phyloP scores from a whole-genome alignment of 64 coral and sea anemone genomes.

The Astreopora myriophthalma region DNA sequence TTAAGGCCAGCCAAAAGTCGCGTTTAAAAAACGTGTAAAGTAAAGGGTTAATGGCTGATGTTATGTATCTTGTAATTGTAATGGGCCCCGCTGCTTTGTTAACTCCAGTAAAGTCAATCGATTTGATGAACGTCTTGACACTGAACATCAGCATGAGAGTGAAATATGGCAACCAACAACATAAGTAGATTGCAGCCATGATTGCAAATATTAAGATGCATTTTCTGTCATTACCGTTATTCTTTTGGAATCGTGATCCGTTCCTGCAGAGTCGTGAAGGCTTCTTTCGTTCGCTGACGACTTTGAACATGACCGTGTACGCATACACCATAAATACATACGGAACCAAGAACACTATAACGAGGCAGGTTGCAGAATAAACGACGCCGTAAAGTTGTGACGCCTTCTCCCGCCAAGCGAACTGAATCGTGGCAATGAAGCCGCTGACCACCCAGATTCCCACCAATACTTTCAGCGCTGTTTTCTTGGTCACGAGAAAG shows the following conservation, averaged over 20 bases:
- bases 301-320: constrained; percentile 21
- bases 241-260: not conserved
- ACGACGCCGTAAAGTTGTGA: not conserved
- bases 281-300: not conserved
- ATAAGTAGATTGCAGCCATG: not conserved
- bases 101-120: not conserved
- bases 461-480: constrained; percentile 10
- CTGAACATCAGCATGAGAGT: not conserved
- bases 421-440: not conserved
- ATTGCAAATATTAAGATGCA: constrained; percentile 21
- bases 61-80: not conserved
- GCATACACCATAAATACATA: constrained; percentile 39
- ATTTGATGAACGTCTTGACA: not conserved
- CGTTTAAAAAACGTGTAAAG: constrained; percentile 48
- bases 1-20: constrained; percentile 25
- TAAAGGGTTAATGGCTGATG: constrained; percentile 2
- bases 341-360: constrained; percentile 2
- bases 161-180: constrained; percentile 30
- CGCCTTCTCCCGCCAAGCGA: not conserved
- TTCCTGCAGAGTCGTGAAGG: not conserved
- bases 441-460: constrained; percentile 33
- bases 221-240: not conserved
- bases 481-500: constrained; percentile 33
- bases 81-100: not conserved
- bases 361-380: not conserved